Percentiles rank a stretch among this genome's conserved stretches.
These are phyloP conservation scores for Ascidia mentula DNA, from an alignment of 23 tunicate genomes.

Conservation along the genomic window DNA sequence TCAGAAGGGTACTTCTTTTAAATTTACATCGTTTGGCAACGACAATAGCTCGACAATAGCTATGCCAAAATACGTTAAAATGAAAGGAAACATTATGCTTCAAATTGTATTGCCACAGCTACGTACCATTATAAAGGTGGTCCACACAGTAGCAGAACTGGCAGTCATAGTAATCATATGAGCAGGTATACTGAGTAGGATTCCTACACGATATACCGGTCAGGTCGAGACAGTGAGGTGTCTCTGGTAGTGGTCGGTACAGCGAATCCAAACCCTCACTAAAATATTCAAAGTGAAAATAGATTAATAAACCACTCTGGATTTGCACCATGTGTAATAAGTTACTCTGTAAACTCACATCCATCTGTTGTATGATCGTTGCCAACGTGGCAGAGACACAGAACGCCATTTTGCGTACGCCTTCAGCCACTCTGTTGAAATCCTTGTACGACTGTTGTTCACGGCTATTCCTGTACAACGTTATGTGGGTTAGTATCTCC, in stretches of 20 bases:
- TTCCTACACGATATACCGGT: neutral
- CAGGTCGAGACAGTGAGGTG: conserved; percentile 13
- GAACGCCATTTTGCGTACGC: conserved; percentile 14
- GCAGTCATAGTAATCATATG: neutral
- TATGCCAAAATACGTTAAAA: no score
- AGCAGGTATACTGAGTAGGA: neutral
- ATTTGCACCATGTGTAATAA: neutral
- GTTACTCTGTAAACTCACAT: neutral
- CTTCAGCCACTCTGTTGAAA: conserved; percentile 8
- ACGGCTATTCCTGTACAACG: neutral
- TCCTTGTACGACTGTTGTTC: neutral
- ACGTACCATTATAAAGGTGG: conserved; percentile 5
- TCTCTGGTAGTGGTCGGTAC: conserved; percentile 3
- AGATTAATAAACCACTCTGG: neutral
- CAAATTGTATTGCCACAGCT: no score
- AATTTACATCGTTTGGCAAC: no score
- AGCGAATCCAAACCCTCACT: neutral
- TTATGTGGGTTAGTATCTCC: no score
- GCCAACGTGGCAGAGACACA: conserved; percentile 6
- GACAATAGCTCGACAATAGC: no score
- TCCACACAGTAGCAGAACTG: conserved; percentile 11
- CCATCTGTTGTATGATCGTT: conserved; percentile 9
- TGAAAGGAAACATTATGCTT: no score
- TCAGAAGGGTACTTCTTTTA: no score
- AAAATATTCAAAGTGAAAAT: neutral